Conservation (phyloP, 2,888 invertebrate genomes). For the Luffia ferchaultella region DNA sequence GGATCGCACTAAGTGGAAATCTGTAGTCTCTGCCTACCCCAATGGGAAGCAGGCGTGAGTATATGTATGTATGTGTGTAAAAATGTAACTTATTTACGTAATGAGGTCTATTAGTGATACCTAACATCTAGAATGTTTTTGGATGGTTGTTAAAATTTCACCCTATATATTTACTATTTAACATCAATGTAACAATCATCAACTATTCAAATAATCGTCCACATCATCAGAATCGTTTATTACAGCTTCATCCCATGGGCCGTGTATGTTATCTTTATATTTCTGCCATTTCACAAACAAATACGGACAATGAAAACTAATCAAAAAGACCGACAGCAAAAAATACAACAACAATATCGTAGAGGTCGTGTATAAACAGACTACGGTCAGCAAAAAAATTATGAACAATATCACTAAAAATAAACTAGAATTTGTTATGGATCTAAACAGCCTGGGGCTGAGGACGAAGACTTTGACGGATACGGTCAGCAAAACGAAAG, state of each 20-base stretch:
- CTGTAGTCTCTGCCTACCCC: too few relatives aligned
- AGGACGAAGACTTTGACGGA: slow-evolving; percentile 90
- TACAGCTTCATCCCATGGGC: slow-evolving; percentile 97
- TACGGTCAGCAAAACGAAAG: slow-evolving; percentile 89
- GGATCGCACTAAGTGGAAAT: too few relatives aligned
- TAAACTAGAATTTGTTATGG: slow-evolving; percentile 64
- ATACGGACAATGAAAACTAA: slow-evolving; percentile 77
- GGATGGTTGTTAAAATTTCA: too few relatives aligned
- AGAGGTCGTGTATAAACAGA: slow-evolving; percentile 65
- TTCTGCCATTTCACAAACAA: slow-evolving; percentile 80
- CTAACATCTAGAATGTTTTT: too few relatives aligned
- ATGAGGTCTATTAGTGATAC: too few relatives aligned
- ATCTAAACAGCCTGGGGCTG: slow-evolving; percentile 80
- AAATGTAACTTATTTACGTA: too few relatives aligned
- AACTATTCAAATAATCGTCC: slow-evolving; percentile 25
- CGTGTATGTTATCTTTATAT: slow-evolving; percentile 91
- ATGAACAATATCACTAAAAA: slow-evolving; percentile 57
- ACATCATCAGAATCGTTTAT: slow-evolving; percentile 70
- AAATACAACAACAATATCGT: slow-evolving; percentile 68
- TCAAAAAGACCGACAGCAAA: slow-evolving; percentile 64
- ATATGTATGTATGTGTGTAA: too few relatives aligned
- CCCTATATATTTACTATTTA: too few relatives aligned
- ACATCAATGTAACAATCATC: neutral
- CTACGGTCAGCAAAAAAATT: slow-evolving; percentile 56
- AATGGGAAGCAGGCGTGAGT: too few relatives aligned